Evolutionary conservation across 2,888 invertebrate species (phyloP).

Genomic region (Tinea pellionella): DNA sequence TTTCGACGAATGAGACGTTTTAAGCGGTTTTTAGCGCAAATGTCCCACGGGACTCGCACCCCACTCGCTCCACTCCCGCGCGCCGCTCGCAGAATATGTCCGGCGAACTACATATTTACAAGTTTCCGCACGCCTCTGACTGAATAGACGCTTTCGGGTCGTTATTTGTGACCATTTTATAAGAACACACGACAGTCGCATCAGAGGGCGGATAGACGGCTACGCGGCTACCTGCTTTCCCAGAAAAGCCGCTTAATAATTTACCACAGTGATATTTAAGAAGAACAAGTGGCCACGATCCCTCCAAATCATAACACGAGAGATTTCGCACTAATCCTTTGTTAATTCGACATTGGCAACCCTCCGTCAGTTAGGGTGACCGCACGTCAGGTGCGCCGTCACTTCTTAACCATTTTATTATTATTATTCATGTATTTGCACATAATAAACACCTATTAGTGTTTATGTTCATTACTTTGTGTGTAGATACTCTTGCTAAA

Average conservation of each 20-base stretch:
- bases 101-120: neutral
- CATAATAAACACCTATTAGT: too few species aligned
- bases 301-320: neutral
- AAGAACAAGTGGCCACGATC: slow-evolving; percentile 7
- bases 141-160: too few species aligned
- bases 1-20: slow-evolving; percentile 45
- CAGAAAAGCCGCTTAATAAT: neutral
- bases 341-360: slow-evolving; percentile 11
- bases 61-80: neutral
- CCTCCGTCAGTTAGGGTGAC: slow-evolving; percentile 3
- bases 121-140: too few species aligned
- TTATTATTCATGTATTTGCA: too few species aligned
- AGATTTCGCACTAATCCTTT: slow-evolving; percentile 7
- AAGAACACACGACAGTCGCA: too few species aligned
- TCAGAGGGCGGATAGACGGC: too few species aligned
- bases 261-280: neutral
- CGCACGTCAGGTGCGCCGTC: neutral
- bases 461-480: too few species aligned
- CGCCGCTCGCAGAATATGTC: neutral
- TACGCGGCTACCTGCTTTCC: neutral
- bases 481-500: too few species aligned
- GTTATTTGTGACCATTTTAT: too few species aligned
- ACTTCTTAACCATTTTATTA: too few species aligned
- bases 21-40: slow-evolving; percentile 55
- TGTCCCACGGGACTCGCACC: slow-evolving; percentile 40